Evolutionary conservation across 2,888 invertebrate genomes (phyloP).

Genomic region (Hirtodrosophila cameraria): DNA sequence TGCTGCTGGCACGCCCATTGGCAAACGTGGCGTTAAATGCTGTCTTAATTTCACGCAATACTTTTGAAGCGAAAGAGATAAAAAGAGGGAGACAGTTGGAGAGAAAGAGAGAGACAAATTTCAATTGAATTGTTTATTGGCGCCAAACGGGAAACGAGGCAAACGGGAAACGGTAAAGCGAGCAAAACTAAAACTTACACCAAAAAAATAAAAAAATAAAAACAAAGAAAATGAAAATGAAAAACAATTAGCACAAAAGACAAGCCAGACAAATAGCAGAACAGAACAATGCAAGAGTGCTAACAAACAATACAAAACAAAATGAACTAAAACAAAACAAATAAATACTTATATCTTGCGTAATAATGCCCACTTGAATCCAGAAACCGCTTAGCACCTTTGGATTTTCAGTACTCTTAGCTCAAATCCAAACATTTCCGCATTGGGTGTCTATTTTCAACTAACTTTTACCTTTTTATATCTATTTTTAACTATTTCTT

Average conservation of each 20-base stretch:
- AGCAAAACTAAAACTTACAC: background rate
- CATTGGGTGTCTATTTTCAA: conserved; percentile 3
- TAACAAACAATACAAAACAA: too few species aligned
- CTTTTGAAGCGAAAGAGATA: too few species aligned
- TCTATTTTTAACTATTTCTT: too few species aligned
- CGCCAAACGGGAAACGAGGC: conserved; percentile 37
- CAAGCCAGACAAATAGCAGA: conserved; percentile 12
- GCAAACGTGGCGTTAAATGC: conserved; percentile 59
- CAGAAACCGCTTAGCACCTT: conserved; percentile 2
- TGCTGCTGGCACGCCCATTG: background rate
- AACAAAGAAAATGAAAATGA: conserved; percentile 9
- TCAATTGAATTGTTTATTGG: conserved; percentile 65
- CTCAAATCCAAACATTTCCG: conserved; percentile 11
- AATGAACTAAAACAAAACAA: conserved; percentile 32
- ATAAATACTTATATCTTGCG: conserved; percentile 4
- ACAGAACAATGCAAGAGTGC: conserved; percentile 9
- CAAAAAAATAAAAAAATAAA: background rate
- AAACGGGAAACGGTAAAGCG: conserved; percentile 20
- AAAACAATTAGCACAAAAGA: conserved; percentile 27
- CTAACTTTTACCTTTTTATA: too few species aligned
- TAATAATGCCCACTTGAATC: conserved; percentile 18
- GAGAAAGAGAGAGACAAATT: conserved; percentile 38
- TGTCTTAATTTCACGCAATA: conserved; percentile 61
- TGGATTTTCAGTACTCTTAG: conserved; percentile 4
- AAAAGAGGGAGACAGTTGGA: too few species aligned